A percentile compares a stretch with the other conserved stretches of the same genome.
These are phyloP conservation scores for Drosophila meridiana DNA, from an alignment of 2,888 invertebrate genomes.

Conservation along the genomic window DNA sequence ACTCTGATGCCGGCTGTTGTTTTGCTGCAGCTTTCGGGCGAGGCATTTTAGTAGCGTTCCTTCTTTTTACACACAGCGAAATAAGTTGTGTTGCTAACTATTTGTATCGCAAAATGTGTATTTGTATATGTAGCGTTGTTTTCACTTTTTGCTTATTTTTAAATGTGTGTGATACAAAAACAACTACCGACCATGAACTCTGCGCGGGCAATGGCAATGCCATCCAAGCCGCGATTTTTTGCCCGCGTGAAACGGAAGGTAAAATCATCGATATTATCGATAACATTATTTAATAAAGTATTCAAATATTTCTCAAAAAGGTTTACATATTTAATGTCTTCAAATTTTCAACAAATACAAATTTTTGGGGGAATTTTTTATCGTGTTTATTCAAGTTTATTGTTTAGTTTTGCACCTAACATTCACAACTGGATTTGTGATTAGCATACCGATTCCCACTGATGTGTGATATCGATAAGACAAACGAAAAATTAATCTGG, in stretches of 20 bases:
- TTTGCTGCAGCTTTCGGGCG: slow-evolving; percentile 62
- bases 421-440: not conserved
- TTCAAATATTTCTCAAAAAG: not conserved
- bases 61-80: not conserved
- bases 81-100: not conserved
- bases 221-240: slow-evolving; percentile 39
- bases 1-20: slow-evolving; percentile 39
- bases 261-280: slow-evolving; percentile 30
- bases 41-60: slow-evolving; percentile 60
- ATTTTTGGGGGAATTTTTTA: not conserved
- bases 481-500: not conserved
- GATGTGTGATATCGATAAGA: not conserved
- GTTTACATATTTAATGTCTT: not conserved
- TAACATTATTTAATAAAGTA: not conserved
- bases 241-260: slow-evolving; percentile 25
- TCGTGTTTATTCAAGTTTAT: not conserved
- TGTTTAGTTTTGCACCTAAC: not conserved
- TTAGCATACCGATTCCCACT: not conserved
- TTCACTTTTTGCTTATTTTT: slow-evolving; percentile 7
- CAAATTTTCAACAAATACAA: not conserved
- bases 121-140: not conserved
- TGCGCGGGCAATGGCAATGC: slow-evolving; percentile 56
- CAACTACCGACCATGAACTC: slow-evolving; percentile 18
- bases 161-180: slow-evolving; percentile 8
- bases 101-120: not conserved